Conservation (phyloP, 2,113 vertebrate genomes). For the Phainopepla nitens region DNA sequence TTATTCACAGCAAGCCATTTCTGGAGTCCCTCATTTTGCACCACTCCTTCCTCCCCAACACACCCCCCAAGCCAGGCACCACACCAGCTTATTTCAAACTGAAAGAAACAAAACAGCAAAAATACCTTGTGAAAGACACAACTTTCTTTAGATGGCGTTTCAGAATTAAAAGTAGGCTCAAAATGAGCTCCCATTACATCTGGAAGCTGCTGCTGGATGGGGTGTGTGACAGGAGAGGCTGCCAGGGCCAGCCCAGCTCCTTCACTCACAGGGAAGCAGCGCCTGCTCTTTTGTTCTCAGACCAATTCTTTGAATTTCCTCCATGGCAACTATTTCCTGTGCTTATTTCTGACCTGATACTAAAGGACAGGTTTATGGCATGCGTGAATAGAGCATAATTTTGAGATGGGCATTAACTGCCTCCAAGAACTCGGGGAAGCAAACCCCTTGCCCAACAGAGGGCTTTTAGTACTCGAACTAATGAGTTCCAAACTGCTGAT, state of each 20-base stretch:
- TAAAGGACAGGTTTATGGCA: background rate
- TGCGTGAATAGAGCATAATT: background rate
- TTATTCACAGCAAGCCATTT: background rate
- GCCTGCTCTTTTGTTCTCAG: background rate
- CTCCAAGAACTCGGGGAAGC: background rate
- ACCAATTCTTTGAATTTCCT: background rate
- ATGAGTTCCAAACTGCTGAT: background rate
- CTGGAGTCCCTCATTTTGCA: background rate
- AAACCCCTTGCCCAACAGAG: background rate
- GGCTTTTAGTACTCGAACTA: background rate
- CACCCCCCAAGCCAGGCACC: background rate
- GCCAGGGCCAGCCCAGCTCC: background rate
- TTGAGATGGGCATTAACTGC: background rate
- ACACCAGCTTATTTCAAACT: background rate
- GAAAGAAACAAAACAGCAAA: background rate
- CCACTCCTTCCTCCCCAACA: background rate
- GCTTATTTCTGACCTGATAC: background rate
- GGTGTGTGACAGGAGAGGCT: fast-evolving
- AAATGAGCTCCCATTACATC: background rate
- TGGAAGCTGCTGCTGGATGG: background rate
- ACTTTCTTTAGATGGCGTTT: background rate
- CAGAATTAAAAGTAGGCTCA: background rate
- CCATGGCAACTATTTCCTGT: background rate
- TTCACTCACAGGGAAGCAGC: background rate
- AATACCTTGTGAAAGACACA: background rate